Evolutionary conservation across 2,113 vertebrate genomes (phyloP).

Genomic region (Haemorhous mexicanus): DNA sequence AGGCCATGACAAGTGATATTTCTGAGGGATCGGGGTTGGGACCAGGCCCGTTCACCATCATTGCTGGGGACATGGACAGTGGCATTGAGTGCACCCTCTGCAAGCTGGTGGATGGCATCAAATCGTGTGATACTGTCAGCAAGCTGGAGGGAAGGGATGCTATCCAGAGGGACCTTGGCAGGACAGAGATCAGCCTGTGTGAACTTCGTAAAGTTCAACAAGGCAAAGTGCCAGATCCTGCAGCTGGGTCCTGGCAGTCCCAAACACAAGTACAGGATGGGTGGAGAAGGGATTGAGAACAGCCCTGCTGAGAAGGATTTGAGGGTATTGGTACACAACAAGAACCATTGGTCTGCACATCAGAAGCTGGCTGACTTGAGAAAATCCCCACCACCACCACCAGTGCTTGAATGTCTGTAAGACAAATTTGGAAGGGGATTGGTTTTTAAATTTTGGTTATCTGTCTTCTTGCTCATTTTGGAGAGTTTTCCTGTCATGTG

Average conservation of each 20-base stretch:
- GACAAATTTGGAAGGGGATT: not conserved
- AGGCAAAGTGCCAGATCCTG: not conserved
- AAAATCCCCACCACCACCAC: rapidly evolving
- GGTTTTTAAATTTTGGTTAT: not conserved
- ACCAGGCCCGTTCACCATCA: not conserved
- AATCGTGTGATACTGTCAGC: not conserved
- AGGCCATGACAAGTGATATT: not conserved
- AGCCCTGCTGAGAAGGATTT: not conserved
- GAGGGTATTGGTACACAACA: not conserved
- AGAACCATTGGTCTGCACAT: not conserved
- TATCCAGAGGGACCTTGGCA: not conserved
- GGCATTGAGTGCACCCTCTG: not conserved
- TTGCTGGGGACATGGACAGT: not conserved
- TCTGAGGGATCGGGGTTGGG: rapidly evolving
- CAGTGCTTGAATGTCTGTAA: not conserved
- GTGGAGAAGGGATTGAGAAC: not conserved
- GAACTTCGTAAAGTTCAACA: not conserved
- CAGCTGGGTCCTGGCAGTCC: not conserved
- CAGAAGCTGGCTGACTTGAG: not conserved
- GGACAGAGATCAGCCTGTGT: not conserved
- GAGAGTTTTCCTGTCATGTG: not conserved
- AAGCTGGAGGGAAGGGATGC: not conserved
- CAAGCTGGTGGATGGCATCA: not conserved
- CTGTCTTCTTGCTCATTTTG: not conserved
- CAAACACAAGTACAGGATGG: not conserved